A percentile compares a stretch with the other conserved stretches of the same genome.
Evolutionary conservation across 2,888 invertebrate genomes (phyloP).

Genomic region (Hemicrepidius hirtus): DNA sequence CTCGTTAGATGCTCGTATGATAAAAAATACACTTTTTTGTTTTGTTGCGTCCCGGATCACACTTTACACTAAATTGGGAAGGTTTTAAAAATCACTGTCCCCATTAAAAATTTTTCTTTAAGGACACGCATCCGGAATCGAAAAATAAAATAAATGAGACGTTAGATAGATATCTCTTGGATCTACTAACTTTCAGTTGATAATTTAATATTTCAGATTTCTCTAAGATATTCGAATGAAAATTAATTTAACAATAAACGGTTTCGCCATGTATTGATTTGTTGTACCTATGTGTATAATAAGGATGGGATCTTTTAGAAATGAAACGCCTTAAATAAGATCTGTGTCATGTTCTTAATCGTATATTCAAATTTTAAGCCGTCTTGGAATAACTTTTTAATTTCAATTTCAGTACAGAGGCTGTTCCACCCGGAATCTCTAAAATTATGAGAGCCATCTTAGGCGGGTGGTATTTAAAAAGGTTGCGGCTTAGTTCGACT

Average conservation of each 20-base stretch:
- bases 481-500: constrained; percentile 66
- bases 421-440: constrained; percentile 65
- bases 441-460: constrained; percentile 66
- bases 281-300: constrained; percentile 6
- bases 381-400: constrained; percentile 64
- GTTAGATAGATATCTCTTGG: too few species aligned
- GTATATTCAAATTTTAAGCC: constrained; percentile 59
- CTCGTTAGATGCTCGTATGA: constrained; percentile 68
- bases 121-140: too few species aligned
- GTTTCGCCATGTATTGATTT: neutral
- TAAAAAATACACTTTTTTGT: constrained; percentile 65
- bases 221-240: neutral
- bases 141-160: too few species aligned
- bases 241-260: neutral
- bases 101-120: too few species aligned
- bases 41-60: constrained; percentile 35
- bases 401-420: constrained; percentile 62
- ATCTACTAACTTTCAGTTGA: too few species aligned
- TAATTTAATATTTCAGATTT: neutral
- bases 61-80: constrained; percentile 1
- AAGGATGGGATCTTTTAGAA: constrained; percentile 28
- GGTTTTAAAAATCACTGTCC: neutral
- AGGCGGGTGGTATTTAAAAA: constrained; percentile 66
- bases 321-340: constrained; percentile 45
- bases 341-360: constrained; percentile 48